A percentile compares a stretch with the other conserved stretches of the same genome.
phyloP scores from a whole-genome alignment of 2,888 invertebrate genomes.

The Parapristionchus giblindavisi region DNA sequence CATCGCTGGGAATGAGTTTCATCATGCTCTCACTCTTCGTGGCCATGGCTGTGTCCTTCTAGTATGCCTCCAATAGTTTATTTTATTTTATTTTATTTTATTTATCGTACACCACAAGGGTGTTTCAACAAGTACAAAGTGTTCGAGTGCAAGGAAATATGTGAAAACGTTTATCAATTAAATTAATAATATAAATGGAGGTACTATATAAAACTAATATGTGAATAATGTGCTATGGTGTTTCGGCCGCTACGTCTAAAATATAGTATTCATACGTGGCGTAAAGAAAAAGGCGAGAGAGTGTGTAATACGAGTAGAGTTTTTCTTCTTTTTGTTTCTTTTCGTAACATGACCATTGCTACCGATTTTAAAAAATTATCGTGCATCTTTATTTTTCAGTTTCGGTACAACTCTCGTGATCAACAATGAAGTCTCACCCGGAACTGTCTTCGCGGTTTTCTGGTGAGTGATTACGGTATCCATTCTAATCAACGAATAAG shows the following conservation, averaged over 20 bases:
- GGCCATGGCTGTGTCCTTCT: slow-evolving; percentile 48
- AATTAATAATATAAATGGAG: no score
- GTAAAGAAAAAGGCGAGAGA: no score
- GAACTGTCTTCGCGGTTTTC: slow-evolving; percentile 53
- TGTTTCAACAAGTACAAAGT: slow-evolving; percentile 50
- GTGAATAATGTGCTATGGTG: no score
- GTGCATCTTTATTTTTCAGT: slow-evolving; percentile 21
- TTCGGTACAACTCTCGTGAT: slow-evolving; percentile 54
- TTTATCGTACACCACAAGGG: slow-evolving; percentile 46
- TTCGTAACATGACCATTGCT: no score
- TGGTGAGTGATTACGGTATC: slow-evolving; percentile 65
- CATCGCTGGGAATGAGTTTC: slow-evolving; percentile 42
- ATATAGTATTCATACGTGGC: no score
- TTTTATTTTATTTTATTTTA: slow-evolving; percentile 46
- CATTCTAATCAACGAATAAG: background rate
- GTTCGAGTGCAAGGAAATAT: no score
- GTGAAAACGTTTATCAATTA: no score
- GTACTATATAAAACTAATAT: no score
- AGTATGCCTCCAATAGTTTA: slow-evolving; percentile 17
- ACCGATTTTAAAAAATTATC: background rate
- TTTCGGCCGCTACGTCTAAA: no score
- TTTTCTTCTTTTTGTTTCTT: no score
- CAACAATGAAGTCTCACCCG: slow-evolving; percentile 45
- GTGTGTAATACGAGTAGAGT: no score
- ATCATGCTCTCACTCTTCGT: slow-evolving; percentile 41